Percentiles rank a stretch among this genome's conserved stretches.
Conservation (phyloP, 2,797 vertebrate genomes). For the Trematomus bernacchii region DNA sequence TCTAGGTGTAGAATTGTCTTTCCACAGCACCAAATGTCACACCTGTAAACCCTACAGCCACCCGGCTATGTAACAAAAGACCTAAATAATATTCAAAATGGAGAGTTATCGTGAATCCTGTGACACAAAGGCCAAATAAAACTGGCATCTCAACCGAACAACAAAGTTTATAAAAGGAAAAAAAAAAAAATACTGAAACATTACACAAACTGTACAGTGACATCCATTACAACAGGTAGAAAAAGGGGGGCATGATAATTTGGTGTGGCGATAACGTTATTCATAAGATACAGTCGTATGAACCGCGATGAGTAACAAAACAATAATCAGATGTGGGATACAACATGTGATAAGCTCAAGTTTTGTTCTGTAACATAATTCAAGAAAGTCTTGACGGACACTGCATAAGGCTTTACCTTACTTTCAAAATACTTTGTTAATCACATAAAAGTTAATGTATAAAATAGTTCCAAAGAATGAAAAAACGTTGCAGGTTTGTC, state of each 20-base stretch:
- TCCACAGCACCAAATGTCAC: constrained; percentile 78
- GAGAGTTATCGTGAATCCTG: constrained; percentile 77
- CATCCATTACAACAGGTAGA: constrained; percentile 89
- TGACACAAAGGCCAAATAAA: constrained; percentile 80
- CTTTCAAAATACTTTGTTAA: constrained; percentile 83
- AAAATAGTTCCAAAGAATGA: constrained; percentile 76
- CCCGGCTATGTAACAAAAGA: constrained; percentile 81
- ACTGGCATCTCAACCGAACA: constrained; percentile 76
- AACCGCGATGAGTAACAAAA: constrained; percentile 83
- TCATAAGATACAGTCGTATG: constrained; percentile 81
- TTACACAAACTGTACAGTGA: constrained; percentile 92
- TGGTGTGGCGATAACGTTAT: constrained; percentile 84
- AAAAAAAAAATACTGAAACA: constrained; percentile 84
- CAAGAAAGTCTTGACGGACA: constrained; percentile 78
- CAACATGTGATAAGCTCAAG: constrained; percentile 76
- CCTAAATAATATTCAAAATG: constrained; percentile 81
- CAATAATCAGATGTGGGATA: constrained; percentile 76
- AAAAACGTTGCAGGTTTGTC: constrained; percentile 74
- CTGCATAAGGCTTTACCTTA: constrained; percentile 83
- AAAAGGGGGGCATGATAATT: constrained; percentile 82
- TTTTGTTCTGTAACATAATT: constrained; percentile 80
- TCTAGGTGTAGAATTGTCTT: constrained; percentile 34
- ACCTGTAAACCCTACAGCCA: constrained; percentile 71
- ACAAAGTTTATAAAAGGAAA: constrained; percentile 81
- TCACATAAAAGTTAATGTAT: constrained; percentile 77